Conservation (phyloP, 2,113 vertebrate species). For the Siniperca knerii region DNA sequence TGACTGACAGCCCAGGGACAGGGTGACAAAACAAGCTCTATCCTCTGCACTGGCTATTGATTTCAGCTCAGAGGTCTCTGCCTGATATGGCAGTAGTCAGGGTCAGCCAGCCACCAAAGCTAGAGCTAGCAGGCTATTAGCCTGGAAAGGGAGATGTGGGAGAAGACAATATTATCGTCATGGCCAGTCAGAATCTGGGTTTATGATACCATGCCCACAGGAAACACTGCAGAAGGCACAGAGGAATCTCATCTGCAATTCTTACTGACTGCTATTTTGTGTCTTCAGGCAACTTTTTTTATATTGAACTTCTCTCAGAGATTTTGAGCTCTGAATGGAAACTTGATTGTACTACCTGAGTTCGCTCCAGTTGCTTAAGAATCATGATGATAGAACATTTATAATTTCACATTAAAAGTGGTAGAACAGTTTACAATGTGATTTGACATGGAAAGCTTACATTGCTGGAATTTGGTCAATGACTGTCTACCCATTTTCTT, state of each 20-base stretch:
- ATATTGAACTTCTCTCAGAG: conserved; percentile 24
- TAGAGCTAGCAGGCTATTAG: conserved; percentile 59
- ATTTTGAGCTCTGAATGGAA: conserved; percentile 32
- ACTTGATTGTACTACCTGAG: conserved; percentile 30
- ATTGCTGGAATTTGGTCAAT: conserved; percentile 40
- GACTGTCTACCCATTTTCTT: conserved; percentile 23
- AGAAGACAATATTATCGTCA: conserved; percentile 61
- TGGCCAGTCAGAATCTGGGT: conserved; percentile 47
- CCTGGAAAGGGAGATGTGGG: conserved; percentile 49
- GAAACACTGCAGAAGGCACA: conserved; percentile 21
- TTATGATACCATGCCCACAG: conserved; percentile 34
- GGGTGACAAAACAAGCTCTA: conserved; percentile 74
- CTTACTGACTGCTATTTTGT: conserved; percentile 20
- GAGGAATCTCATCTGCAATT: conserved; percentile 1
- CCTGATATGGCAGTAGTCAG: conserved; percentile 74
- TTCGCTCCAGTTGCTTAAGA: conserved; percentile 24
- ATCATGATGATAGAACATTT: conserved; percentile 36
- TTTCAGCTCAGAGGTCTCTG: conserved; percentile 77
- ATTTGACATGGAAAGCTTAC: conserved; percentile 49
- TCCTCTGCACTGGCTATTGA: conserved; percentile 72
- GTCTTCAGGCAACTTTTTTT: conserved; percentile 16
- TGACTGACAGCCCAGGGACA: conserved; percentile 79
- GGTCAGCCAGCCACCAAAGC: conserved; percentile 63
- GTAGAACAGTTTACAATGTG: conserved; percentile 32
- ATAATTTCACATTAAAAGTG: conserved; percentile 35